These are phyloP conservation scores for Microplitis demolitor DNA, from an alignment of 1,140 invertebrate species.

Conservation along the genomic window DNA sequence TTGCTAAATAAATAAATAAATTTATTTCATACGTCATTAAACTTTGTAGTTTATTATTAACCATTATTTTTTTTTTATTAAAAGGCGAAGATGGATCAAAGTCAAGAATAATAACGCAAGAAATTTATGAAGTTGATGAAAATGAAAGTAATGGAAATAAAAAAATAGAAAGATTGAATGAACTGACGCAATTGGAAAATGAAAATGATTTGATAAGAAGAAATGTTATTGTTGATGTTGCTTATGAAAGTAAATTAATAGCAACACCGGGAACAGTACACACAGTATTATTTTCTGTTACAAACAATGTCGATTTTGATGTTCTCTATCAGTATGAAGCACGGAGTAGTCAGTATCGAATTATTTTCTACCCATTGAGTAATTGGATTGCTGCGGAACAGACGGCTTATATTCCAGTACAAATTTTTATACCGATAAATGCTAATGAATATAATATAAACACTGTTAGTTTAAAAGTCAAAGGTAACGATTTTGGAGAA, in stretches of 20 bases:
- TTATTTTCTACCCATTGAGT: constrained; percentile 6
- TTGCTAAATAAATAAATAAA: neutral
- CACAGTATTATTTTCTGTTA: constrained; percentile 42
- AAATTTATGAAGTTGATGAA: neutral
- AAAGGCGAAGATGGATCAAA: neutral
- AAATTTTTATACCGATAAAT: constrained; percentile 59
- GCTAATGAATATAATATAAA: constrained; percentile 61
- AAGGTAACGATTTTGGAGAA: constrained; percentile 36
- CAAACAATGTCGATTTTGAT: constrained; percentile 39
- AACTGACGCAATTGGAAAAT: neutral
- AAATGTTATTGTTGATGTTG: constrained; percentile 42
- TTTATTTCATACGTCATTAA: too few species aligned
- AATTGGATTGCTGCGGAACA: constrained; percentile 50
- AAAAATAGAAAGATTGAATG: neutral
- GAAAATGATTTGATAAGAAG: constrained; percentile 15
- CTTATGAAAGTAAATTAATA: constrained; percentile 38
- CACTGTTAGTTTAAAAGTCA: constrained; percentile 62
- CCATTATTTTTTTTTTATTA: neutral
- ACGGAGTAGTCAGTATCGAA: constrained; percentile 30
- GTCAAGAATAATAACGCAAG: too few species aligned
- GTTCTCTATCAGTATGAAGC: constrained; percentile 33
- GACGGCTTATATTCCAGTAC: constrained; percentile 62
- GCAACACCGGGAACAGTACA: constrained; percentile 35
- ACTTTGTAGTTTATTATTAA: too few species aligned
- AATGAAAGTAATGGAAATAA: neutral